Evolutionary conservation across 1,140 invertebrate genomes (phyloP).

Genomic region (Hypothenemus hampei): DNA sequence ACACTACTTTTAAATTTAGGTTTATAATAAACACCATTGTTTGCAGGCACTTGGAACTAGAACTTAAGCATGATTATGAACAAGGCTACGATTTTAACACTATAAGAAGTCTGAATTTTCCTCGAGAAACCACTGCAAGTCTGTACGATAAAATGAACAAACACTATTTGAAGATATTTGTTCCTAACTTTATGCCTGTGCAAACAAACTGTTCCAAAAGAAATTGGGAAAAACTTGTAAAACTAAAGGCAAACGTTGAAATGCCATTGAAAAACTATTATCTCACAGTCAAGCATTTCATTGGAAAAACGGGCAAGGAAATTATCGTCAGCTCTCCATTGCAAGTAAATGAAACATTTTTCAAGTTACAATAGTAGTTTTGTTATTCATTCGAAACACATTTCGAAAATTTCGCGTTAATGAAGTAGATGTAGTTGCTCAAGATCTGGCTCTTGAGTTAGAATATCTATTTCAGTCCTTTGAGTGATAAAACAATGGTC

Average conservation of each 20-base stretch:
- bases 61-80: slow-evolving; percentile 29
- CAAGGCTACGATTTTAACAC: slow-evolving; percentile 39
- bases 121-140: slow-evolving; percentile 50
- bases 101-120: slow-evolving; percentile 44
- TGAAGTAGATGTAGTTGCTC: too few relatives aligned
- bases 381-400: too few relatives aligned
- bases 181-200: slow-evolving; percentile 63
- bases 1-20: not conserved
- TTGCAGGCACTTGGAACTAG: slow-evolving; percentile 15
- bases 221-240: slow-evolving; percentile 64
- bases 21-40: not conserved
- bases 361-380: too few relatives aligned
- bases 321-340: slow-evolving; percentile 64
- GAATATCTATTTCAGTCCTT: too few relatives aligned
- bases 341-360: slow-evolving; percentile 50
- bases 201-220: slow-evolving; percentile 66
- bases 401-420: too few relatives aligned
- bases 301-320: slow-evolving; percentile 38
- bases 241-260: slow-evolving; percentile 48
- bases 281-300: slow-evolving; percentile 37
- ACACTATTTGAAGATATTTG: slow-evolving; percentile 57
- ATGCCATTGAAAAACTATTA: slow-evolving; percentile 31
- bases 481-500: too few relatives aligned
- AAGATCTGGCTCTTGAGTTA: too few relatives aligned
- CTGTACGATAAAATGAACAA: slow-evolving; percentile 56